A percentile compares a stretch with the other conserved stretches of the same genome.
Evolutionary conservation across 2,113 vertebrate species (phyloP).

Genomic region (Tragelaphus buxtoni): DNA sequence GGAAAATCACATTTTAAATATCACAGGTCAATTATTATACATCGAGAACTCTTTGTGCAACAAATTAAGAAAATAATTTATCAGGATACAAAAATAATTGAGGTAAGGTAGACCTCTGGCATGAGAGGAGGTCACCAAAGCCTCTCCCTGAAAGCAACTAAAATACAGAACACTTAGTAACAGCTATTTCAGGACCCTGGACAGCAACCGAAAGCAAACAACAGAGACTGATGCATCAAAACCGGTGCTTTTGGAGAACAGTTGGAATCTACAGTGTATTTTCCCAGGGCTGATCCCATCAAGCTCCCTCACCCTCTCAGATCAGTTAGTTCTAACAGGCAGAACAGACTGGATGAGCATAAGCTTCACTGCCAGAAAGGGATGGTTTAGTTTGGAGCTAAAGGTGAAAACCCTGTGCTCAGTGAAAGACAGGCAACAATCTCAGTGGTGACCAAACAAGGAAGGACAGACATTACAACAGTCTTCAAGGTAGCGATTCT

Average conservation of each 20-base stretch:
- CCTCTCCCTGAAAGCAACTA: neutral
- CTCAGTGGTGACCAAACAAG: neutral
- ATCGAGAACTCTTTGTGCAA: neutral
- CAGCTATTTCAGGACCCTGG: neutral
- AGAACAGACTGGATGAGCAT: neutral
- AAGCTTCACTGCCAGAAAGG: neutral
- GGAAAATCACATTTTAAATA: slow-evolving; percentile 10
- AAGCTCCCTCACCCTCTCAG: too few species aligned
- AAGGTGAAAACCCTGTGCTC: neutral
- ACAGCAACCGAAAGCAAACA: neutral
- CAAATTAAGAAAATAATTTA: neutral
- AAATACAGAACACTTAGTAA: neutral
- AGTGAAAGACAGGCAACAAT: neutral
- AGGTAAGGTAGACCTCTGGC: neutral
- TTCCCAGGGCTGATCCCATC: neutral
- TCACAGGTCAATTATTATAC: neutral
- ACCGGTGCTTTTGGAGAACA: neutral
- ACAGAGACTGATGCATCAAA: neutral
- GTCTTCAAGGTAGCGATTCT: neutral
- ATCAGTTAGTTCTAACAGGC: neutral
- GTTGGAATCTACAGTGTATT: neutral
- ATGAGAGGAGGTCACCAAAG: slow-evolving; percentile 1
- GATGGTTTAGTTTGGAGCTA: neutral
- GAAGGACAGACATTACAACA: neutral
- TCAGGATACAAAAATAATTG: neutral